A percentile compares a stretch with the other conserved stretches of the same genome.
phyloP scores from a whole-genome alignment of 2,797 vertebrate genomes.

The Dermochelys coriacea region DNA sequence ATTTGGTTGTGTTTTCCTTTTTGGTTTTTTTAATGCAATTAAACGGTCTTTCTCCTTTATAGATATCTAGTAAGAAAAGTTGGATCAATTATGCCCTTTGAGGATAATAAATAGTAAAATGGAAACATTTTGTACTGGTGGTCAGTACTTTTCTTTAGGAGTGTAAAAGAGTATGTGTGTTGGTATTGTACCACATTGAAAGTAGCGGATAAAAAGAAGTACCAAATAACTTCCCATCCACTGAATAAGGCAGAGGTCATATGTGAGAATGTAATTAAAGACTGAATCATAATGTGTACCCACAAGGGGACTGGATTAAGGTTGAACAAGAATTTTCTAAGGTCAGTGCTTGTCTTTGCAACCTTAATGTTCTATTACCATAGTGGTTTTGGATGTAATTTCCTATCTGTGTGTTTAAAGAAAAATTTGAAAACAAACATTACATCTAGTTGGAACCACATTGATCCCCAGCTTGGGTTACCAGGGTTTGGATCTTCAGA shows the following conservation, averaged over 20 bases:
- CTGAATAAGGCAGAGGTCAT: not conserved
- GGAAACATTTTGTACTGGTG: not conserved
- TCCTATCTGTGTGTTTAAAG: not conserved
- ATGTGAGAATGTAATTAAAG: not conserved
- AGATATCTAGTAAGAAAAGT: not conserved
- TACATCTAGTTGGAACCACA: not conserved
- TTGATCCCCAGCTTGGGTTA: not conserved
- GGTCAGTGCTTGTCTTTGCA: too few relatives aligned
- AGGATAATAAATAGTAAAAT: not conserved
- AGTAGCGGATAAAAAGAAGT: not conserved
- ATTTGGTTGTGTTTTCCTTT: not conserved
- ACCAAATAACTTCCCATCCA: not conserved
- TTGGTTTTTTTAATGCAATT: not conserved
- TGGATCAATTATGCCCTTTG: not conserved
- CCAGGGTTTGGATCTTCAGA: not conserved
- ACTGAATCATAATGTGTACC: not conserved
- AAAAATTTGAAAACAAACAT: not conserved
- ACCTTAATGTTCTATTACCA: too few relatives aligned
- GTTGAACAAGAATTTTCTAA: not conserved
- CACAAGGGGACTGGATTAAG: not conserved
- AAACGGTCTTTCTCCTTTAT: not conserved
- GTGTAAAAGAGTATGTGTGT: not conserved
- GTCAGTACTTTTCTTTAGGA: not conserved
- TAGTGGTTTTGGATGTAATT: not conserved
- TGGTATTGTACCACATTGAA: not conserved